Base-by-base conservation (phyloP, 2,888 invertebrate genomes). In the Dryobota labecula region DNA sequence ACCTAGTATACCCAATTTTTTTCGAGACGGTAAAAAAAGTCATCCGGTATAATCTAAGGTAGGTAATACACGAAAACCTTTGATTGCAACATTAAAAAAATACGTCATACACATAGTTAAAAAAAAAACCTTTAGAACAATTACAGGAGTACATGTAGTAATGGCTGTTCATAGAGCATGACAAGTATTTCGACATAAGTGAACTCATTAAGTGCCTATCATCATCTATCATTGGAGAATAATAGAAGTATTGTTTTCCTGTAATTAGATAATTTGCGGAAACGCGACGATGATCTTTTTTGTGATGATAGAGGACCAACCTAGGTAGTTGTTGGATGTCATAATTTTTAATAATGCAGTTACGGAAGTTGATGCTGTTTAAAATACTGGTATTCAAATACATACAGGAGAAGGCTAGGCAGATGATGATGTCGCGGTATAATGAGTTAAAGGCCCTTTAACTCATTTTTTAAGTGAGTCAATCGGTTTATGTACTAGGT, bases 241-340 rank as follows among this genome's bases (percentile, higher is more conserved):
- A 82, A 70, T 71, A 53, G 58, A 67, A 62, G 47, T 27, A 45
- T n/a, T 5, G 43, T 68, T 69, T 81, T 74, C 67, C 84, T 84
- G 79, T 74, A 74, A 78, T 84, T 60, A 78, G 64, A 60, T 84
- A 82, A 84, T 78, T 33, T 58, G 58, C 79, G 71, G 78, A 73
- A 78, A 67, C 57, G 54, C 20, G 18, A 47, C 6, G 15, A 30
- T 63, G 27, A 47, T 67, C 1, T 78, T 70, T 76, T 76, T 81
- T 78, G 58, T 61, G 15, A 65, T 70, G 27, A 43, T 33, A 18
- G 18, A 53, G 47, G 54, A 27, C 9, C 24, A 49, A 30, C 9
- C 27, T 11, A 13, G 13, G 24, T 57, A 51, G 20, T 11, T 47
- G 36, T 65, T 33, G 38, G 43, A 41, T 20, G 53, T 57, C 30